A percentile compares a stretch with the other conserved stretches of the same genome.
Conservation (phyloP, 2,888 invertebrate species). For the Lypha dubia region DNA sequence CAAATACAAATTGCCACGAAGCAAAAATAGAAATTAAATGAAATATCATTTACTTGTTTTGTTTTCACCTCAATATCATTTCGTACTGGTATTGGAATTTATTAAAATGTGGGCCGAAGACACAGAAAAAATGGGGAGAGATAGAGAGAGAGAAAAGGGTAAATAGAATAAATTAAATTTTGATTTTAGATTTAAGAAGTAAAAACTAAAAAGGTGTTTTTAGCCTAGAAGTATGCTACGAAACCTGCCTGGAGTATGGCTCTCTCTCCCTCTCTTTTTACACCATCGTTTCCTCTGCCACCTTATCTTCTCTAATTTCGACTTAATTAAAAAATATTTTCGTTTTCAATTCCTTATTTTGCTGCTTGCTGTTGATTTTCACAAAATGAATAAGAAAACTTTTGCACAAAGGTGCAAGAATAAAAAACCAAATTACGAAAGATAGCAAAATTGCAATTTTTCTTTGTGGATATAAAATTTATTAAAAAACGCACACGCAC, state of each 20-base stretch:
- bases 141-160: neutral
- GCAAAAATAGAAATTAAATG: constrained; percentile 13
- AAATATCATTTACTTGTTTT: constrained; percentile 35
- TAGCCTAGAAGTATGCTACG: neutral
- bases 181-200: neutral
- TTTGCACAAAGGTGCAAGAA: constrained; percentile 48
- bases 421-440: constrained; percentile 36
- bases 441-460: constrained; percentile 49
- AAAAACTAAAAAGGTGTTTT: neutral
- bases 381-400: constrained; percentile 49
- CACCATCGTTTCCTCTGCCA: too few relatives aligned
- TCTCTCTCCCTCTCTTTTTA: neutral
- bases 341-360: neutral
- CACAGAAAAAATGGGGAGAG: too few relatives aligned
- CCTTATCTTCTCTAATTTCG: constrained; percentile 6
- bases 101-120: too few relatives aligned
- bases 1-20: constrained; percentile 46
- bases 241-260: neutral
- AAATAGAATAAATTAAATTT: neutral
- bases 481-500: constrained; percentile 33
- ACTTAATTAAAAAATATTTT: constrained; percentile 54
- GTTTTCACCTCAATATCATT: constrained; percentile 7
- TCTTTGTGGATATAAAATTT: constrained; percentile 57
- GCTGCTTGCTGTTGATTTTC: constrained; percentile 21
- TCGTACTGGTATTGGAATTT: neutral